Base-by-base conservation (phyloP, 2,113 vertebrate species). In the Toxotes chatareus region DNA sequence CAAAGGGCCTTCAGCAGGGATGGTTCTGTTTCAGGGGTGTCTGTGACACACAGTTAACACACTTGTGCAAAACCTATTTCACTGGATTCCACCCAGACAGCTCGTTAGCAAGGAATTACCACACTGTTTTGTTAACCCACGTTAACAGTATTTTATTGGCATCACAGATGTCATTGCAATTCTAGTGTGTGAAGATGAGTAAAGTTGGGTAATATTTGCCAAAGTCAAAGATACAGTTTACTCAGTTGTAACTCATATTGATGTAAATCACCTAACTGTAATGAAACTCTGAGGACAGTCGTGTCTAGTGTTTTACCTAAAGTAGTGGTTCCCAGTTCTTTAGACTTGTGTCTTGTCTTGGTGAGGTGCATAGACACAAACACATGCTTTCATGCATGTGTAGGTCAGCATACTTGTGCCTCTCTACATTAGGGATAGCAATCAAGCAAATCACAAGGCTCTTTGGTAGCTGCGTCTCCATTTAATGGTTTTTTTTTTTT, bases 401-500 rank as follows among this genome's bases (percentile, higher is more conserved):
- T 40, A 70, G 14, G 27, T 79, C 75, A 65, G 11, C 75, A 34
- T 55, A 47, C 63, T 64, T 32, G 44, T 62, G 46, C 49, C 36
- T 67, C 68, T 64, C 76, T 44, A 46, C 70, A 65, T 11, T 47
- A 34, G 81, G 81, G 65, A 34, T 47, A 32, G 55, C 76, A 74
- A 57, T 91, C 87, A 81, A 76, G 75, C 69, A 38, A 62, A 87
- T 91, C 82, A 59, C 56, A 57, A 80, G 70, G 53, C 79, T 86
- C 73, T 83, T 80, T 80, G 73, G 79, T 80, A 55, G 78, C 76
- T 83, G n/a, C 62, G 36, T 93, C 95, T 96, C 94, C 92, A 95
- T 96, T 95, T 62, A 89, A 95, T 95, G 95, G 96, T 96, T 94
- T 27, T 27, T 27, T 27, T 27, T 27, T 27, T 27, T 96, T 97